These are phyloP conservation scores for Empidonax alnorum DNA, from an alignment of 2,113 vertebrate genomes.

Conservation along the genomic window DNA sequence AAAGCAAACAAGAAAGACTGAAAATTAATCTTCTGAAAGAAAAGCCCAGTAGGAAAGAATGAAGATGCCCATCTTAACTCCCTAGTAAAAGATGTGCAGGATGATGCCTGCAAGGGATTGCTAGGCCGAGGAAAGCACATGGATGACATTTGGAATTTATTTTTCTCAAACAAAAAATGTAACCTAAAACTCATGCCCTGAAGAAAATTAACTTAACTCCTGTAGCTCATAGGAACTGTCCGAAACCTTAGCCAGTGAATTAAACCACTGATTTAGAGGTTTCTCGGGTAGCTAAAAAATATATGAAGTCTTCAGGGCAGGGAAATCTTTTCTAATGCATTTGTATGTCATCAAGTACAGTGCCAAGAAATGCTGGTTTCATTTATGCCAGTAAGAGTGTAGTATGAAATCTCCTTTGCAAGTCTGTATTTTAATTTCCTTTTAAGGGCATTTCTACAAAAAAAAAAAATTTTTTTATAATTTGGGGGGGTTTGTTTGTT, in stretches of 20 bases:
- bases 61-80: constrained; percentile 39
- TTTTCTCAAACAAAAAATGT: constrained; percentile 45
- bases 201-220: constrained; percentile 23
- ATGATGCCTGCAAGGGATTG: constrained; percentile 32
- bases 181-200: constrained; percentile 43
- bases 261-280: constrained; percentile 12
- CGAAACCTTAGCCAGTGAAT: constrained; percentile 27
- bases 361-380: not conserved
- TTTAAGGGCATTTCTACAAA: not conserved
- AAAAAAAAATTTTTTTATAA: not conserved
- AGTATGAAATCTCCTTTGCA: not conserved
- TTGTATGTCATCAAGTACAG: not conserved
- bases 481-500: not conserved
- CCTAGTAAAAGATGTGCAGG: constrained; percentile 4
- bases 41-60: constrained; percentile 42
- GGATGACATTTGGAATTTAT: constrained; percentile 56
- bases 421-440: not conserved
- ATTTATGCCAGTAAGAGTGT: not conserved
- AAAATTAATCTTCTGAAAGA: constrained; percentile 46
- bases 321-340: constrained; percentile 14
- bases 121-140: constrained; percentile 8
- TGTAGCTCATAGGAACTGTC: not conserved
- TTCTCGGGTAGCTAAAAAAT: not conserved
- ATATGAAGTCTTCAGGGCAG: constrained; percentile 23
- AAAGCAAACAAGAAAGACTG: constrained; percentile 26